phyloP scores from a whole-genome alignment of 2,888 invertebrate genomes.

The Flexamia atlantica region DNA sequence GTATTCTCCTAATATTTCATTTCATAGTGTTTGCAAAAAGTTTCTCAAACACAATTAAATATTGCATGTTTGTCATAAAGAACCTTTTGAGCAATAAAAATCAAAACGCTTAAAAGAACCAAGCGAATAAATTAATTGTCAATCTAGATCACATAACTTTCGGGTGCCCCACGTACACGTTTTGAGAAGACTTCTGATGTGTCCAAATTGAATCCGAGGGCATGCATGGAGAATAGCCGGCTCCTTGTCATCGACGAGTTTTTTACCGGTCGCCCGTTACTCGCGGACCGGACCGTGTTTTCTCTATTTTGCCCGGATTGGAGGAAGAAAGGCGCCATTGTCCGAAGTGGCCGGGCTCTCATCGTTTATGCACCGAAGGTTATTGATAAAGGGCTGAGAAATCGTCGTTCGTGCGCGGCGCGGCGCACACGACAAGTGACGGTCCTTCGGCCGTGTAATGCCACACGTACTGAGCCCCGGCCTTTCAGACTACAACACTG shows the following conservation, averaged over 20 bases:
- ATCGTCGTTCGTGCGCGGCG: neutral
- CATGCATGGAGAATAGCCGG: slow-evolving; percentile 28
- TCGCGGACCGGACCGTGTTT: slow-evolving; percentile 19
- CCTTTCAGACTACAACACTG: too few relatives aligned
- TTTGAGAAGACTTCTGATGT: neutral
- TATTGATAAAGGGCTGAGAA: slow-evolving; percentile 25
- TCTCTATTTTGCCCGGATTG: slow-evolving; percentile 19
- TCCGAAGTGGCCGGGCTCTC: neutral
- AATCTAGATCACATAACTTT: too few relatives aligned
- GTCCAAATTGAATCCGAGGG: slow-evolving; percentile 20
- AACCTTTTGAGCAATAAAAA: too few relatives aligned
- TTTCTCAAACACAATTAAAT: too few relatives aligned
- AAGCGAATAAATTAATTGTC: too few relatives aligned
- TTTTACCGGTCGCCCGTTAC: neutral
- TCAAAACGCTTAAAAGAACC: too few relatives aligned
- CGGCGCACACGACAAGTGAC: neutral
- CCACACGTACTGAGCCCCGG: too few relatives aligned
- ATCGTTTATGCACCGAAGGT: slow-evolving; percentile 7
- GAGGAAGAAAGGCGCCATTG: slow-evolving; percentile 33
- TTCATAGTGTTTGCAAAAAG: too few relatives aligned
- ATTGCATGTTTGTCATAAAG: too few relatives aligned
- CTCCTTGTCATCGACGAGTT: slow-evolving; percentile 15
- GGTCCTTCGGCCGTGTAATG: neutral
- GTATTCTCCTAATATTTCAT: too few relatives aligned
- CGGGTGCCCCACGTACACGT: too few relatives aligned